A percentile compares a stretch with the other conserved stretches of the same genome.
These are phyloP conservation scores for Astyanax mexicanus DNA, from an alignment of 2,797 vertebrate genomes.

Conservation along the genomic window DNA sequence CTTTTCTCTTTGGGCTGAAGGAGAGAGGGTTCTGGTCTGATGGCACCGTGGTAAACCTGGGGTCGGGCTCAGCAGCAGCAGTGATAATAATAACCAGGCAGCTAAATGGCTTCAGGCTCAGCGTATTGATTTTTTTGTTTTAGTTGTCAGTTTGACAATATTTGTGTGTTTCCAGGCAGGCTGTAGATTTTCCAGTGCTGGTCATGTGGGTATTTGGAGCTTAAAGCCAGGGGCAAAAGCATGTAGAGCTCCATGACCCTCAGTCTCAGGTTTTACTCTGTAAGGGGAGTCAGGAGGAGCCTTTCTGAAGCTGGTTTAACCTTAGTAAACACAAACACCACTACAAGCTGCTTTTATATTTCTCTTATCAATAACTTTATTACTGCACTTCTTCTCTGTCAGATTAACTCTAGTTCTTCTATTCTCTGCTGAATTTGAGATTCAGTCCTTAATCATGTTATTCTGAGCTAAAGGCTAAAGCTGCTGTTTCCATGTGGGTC, in stretches of 20 bases:
- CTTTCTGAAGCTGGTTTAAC: too few relatives aligned
- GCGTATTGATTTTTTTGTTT: slow-evolving; percentile 47
- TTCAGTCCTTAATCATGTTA: too few relatives aligned
- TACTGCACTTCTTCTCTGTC: too few relatives aligned
- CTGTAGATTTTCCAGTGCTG: not conserved
- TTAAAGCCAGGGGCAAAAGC: not conserved
- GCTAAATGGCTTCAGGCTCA: slow-evolving; percentile 6
- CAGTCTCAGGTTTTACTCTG: not conserved
- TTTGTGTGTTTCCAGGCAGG: slow-evolving; percentile 40
- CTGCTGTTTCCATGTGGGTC: too few relatives aligned
- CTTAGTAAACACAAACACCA: too few relatives aligned
- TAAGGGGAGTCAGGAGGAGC: too few relatives aligned
- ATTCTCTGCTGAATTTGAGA: too few relatives aligned
- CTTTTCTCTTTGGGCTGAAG: slow-evolving; percentile 41
- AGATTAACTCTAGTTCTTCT: too few relatives aligned
- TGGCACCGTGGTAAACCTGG: slow-evolving; percentile 43
- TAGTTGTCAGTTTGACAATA: slow-evolving; percentile 39
- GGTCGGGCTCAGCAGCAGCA: slow-evolving; percentile 36
- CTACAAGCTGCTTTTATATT: too few relatives aligned
- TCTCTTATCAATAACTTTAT: too few relatives aligned
- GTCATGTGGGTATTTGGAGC: slow-evolving; percentile 33
- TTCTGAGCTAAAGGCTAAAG: too few relatives aligned
- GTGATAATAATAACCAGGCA: slow-evolving; percentile 23
- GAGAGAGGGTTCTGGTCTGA: slow-evolving; percentile 43
- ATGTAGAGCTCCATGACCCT: not conserved